Conservation (phyloP, 2,797 vertebrate genomes). For the Hypotaenidia okinawae region DNA sequence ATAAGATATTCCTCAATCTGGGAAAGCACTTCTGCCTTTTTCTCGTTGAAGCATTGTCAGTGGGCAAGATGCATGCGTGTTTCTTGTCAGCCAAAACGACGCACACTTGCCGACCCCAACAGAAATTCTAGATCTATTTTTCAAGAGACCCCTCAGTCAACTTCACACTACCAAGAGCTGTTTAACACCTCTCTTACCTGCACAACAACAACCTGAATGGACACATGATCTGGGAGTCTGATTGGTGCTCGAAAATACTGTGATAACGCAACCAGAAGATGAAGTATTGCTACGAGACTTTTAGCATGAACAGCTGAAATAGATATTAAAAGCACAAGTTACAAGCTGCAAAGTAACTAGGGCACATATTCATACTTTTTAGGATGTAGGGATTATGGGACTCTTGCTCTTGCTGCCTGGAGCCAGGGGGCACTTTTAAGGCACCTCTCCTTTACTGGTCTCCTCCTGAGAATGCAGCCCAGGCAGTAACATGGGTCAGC, state of each 20-base stretch:
- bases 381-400: background rate
- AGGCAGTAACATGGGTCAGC: background rate
- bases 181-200: conserved; percentile 82
- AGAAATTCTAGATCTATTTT: background rate
- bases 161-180: background rate
- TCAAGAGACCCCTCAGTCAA: background rate
- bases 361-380: background rate
- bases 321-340: conserved; percentile 40
- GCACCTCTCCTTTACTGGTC: background rate
- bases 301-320: conserved; percentile 94
- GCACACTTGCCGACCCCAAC: rapidly evolving
- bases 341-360: conserved; percentile 10
- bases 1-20: conserved; percentile 16
- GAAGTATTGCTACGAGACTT: conserved; percentile 95
- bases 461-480: background rate
- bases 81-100: background rate
- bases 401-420: background rate
- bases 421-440: background rate
- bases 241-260: conserved; percentile 97
- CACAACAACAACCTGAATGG: conserved; percentile 96
- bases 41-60: background rate
- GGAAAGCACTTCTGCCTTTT: conserved; percentile 24
- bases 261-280: conserved; percentile 94
- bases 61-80: background rate
- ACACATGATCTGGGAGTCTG: conserved; percentile 96